These are phyloP conservation scores for Eupithecia centaureata DNA, from an alignment of 2,888 invertebrate species.

Conservation along the genomic window DNA sequence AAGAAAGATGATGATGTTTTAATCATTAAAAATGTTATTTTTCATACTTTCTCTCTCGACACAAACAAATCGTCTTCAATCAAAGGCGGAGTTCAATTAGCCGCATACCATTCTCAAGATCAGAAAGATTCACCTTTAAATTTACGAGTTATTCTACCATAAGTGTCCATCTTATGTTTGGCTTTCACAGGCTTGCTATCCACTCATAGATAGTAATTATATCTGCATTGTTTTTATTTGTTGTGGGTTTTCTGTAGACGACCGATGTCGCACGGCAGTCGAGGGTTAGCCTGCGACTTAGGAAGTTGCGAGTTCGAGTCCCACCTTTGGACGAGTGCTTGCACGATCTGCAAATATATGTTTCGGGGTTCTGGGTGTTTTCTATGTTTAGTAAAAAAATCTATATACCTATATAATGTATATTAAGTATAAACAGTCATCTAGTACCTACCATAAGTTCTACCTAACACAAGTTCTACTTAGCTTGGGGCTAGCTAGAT, in stretches of 20 bases:
- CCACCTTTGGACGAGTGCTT: no score
- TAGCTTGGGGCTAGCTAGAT: no score
- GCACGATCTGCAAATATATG: no score
- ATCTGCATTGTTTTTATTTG: not conserved
- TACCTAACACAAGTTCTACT: no score
- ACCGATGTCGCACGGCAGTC: no score
- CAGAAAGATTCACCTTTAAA: constrained; percentile 24
- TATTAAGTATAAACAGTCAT: no score
- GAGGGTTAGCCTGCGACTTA: no score
- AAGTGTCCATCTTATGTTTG: constrained; percentile 41
- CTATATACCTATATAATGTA: no score
- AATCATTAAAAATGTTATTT: constrained; percentile 8
- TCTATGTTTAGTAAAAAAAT: no score
- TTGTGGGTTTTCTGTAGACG: not conserved
- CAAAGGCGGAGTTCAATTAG: constrained; percentile 36
- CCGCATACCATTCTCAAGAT: constrained; percentile 23
- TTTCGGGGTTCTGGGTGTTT: no score
- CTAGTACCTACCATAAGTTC: no score
- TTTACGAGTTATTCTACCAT: constrained; percentile 27
- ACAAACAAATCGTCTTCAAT: constrained; percentile 28
- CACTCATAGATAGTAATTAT: not conserved
- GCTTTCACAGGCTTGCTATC: constrained; percentile 33
- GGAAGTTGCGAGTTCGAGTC: no score
- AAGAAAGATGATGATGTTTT: not conserved
- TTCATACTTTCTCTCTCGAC: constrained; percentile 22